Base-by-base conservation (phyloP, 2,888 invertebrate genomes). In the Euzophera pinguis region DNA sequence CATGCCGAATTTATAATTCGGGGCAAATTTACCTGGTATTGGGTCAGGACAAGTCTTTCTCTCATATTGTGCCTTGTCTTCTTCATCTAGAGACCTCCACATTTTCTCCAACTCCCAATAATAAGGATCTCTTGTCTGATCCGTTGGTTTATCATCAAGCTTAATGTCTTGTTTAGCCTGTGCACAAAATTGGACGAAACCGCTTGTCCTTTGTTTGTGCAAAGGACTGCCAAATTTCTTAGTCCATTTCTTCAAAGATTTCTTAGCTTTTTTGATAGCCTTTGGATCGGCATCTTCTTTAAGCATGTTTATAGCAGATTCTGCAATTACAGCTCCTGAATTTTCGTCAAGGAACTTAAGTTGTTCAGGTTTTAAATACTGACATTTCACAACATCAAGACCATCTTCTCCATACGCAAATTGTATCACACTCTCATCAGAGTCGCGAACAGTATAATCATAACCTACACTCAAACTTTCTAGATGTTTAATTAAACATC, bases 401-500 rank as follows among this genome's bases (percentile, higher is more conserved):
- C 97, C 97, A 76, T 98, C 98, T 89, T 98, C 98, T 0, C 98
- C 98, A 69, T 98, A 99, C 13, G 95, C 91, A 81, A 97, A 98
- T 91, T 98, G 99, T 50, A 99, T 93, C 1, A 99, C 93, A 73
- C 95, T 95, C 32, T 95, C 95, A 79, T 99, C 99, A 55, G 96
- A 95, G 76, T 99, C 99, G 58, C 99, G 92, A 0, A 99, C 99
- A 0, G 99, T 99, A 70, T 95, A 91, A 79, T 99, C 99, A 76
- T 99, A 99, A 52, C 94, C 93, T 0, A 99, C 95, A 51, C 92
- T 93, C n/a, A 99, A 81, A 4, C 99, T 99, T 90, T 99, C 99
- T 58, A 99, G 90, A 90, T 99, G 98, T 82, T 99, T 99, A 54
- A 99, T 96, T 7, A 99, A 91, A 84, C 99, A 99, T 59, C 99